Percentiles rank a stretch among this genome's conserved stretches.
Evolutionary conservation across 1,140 invertebrate genomes (phyloP).

Genomic region (Wasmannia auropunctata): DNA sequence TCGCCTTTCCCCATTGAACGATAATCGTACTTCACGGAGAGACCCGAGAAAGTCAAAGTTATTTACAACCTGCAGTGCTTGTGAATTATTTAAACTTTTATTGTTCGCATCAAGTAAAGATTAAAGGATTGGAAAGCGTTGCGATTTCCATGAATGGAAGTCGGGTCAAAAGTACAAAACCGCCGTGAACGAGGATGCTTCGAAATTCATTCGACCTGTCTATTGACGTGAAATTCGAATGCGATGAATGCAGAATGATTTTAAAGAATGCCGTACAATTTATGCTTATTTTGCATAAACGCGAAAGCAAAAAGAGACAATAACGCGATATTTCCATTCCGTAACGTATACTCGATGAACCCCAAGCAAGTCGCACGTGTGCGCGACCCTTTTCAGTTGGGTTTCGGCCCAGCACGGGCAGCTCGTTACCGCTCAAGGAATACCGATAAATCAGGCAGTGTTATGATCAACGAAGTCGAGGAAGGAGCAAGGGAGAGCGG

Average conservation of each 20-base stretch:
- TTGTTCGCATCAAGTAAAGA: neutral
- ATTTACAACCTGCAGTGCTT: neutral
- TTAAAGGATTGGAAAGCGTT: neutral
- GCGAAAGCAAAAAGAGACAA: neutral
- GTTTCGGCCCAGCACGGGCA: neutral
- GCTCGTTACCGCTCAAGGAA: conserved; percentile 77
- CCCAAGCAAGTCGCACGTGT: conserved; percentile 61
- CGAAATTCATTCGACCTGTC: neutral
- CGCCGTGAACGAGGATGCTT: neutral
- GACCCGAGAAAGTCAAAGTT: conserved; percentile 23
- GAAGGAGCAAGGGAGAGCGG: conserved; percentile 60
- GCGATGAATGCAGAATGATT: conserved; percentile 3
- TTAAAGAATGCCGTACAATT: neutral
- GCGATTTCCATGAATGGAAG: neutral
- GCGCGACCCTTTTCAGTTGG: conserved; percentile 21
- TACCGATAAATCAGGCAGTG: conserved; percentile 83
- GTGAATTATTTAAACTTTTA: conserved; percentile 25
- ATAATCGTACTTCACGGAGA: conserved; percentile 5
- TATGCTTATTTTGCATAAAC: neutral
- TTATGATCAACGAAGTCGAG: conserved; percentile 62
- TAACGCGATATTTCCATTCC: conserved; percentile 9
- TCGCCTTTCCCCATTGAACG: conserved; percentile 54
- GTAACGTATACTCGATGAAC: conserved; percentile 13
- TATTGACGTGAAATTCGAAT: neutral
- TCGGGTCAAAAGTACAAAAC: neutral